phyloP scores from a whole-genome alignment of 64 coral and sea anemone species.

The Stichodactyla mertensii region DNA sequence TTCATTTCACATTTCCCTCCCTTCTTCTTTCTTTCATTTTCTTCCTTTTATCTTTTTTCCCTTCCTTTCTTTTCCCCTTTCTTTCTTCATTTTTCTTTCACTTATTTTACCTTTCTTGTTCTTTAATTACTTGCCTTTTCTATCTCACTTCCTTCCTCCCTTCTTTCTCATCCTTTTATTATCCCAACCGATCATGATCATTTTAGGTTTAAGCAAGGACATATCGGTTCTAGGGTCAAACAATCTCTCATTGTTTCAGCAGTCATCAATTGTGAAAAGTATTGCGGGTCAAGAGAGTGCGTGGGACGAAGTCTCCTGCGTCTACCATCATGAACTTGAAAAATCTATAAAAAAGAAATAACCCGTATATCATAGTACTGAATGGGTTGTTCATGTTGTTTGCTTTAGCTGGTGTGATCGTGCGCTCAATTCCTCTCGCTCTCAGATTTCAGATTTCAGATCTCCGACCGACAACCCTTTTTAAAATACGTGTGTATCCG shows the following conservation, averaged over 20 bases:
- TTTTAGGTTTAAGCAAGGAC: slow-evolving; percentile 55
- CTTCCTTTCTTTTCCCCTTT: neutral
- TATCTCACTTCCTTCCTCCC: neutral
- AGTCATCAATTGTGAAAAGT: slow-evolving; percentile 43
- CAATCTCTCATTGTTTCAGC: slow-evolving; percentile 25
- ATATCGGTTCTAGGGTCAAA: slow-evolving; percentile 28
- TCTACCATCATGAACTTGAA: slow-evolving; percentile 10
- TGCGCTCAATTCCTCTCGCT: too few relatives aligned
- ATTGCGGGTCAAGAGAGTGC: slow-evolving; percentile 16
- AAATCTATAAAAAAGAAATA: slow-evolving; percentile 38
- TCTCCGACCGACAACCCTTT: too few relatives aligned
- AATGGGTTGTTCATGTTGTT: too few relatives aligned
- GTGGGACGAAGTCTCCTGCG: neutral
- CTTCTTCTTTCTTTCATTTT: neutral
- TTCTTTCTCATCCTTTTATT: neutral
- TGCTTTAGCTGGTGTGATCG: too few relatives aligned
- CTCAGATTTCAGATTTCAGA: too few relatives aligned
- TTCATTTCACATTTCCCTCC: neutral
- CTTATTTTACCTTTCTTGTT: too few relatives aligned
- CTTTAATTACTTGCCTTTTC: too few relatives aligned
- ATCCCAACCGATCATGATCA: neutral
- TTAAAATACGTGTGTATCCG: neutral
- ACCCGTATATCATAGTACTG: neutral
- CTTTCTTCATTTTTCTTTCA: neutral
- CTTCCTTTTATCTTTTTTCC: neutral